Evolutionary conservation across 2,113 vertebrate genomes (phyloP).

Genomic region (Rhinogobius similis): DNA sequence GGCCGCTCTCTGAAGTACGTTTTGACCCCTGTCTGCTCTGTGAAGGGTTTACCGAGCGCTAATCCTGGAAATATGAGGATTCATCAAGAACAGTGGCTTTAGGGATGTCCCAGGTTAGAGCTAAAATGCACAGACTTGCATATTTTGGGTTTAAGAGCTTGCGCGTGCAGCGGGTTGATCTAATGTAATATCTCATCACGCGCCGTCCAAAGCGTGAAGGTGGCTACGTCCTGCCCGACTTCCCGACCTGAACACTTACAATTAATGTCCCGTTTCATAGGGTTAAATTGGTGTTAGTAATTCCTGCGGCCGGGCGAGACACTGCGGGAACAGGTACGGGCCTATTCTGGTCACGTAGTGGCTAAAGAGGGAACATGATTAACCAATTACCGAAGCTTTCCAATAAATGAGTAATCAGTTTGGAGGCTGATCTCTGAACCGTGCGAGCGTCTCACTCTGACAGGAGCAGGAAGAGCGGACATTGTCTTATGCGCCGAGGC

Average conservation of each 20-base stretch:
- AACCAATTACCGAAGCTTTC: constrained; percentile 67
- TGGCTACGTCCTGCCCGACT: constrained; percentile 68
- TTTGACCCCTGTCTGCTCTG: constrained; percentile 52
- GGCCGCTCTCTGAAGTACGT: constrained; percentile 53
- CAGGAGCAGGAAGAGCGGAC: constrained; percentile 45
- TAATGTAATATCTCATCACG: constrained; percentile 58
- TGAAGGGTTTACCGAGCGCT: constrained; percentile 66
- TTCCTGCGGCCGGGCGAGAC: constrained; percentile 58
- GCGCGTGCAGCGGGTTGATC: constrained; percentile 25
- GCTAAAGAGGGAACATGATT: constrained; percentile 62
- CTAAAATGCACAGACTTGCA: constrained; percentile 61
- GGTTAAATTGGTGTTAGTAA: constrained; percentile 72
- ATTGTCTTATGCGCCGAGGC: constrained; percentile 26
- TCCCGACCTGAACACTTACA: constrained; percentile 70
- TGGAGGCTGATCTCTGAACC: constrained; percentile 51
- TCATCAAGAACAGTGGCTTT: constrained; percentile 72
- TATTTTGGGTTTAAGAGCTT: constrained; percentile 38
- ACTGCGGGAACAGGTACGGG: constrained; percentile 15
- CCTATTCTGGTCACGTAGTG: constrained; percentile 55
- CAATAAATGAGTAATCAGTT: constrained; percentile 66
- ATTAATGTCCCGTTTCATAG: constrained; percentile 70
- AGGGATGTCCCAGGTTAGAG: constrained; percentile 62
- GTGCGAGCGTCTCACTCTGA: constrained; percentile 36
- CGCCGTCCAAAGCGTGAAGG: constrained; percentile 63
- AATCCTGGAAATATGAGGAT: constrained; percentile 73